These are phyloP conservation scores for Catalaphyllia jardinei DNA, from an alignment of 64 coral and sea anemone genomes.

Conservation along the genomic window DNA sequence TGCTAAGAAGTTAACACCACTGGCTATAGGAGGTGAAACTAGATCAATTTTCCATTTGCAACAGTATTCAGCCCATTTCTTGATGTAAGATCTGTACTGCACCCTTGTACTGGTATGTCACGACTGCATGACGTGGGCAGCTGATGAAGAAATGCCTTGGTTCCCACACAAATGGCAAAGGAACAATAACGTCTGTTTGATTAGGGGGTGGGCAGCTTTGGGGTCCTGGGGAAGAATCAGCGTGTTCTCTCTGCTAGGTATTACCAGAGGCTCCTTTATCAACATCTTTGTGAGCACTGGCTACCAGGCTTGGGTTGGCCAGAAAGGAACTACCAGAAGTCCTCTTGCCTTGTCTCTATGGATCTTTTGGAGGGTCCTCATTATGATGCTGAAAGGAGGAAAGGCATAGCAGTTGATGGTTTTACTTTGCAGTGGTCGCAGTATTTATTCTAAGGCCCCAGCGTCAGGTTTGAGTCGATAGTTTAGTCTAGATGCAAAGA, in stretches of 20 bases:
- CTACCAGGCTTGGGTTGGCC: constrained; percentile 66
- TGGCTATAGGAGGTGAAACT: constrained; percentile 49
- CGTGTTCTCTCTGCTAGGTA: constrained; percentile 28
- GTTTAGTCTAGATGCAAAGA: constrained; percentile 60
- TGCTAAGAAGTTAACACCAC: constrained; percentile 45
- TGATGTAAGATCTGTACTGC: constrained; percentile 55
- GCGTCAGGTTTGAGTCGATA: constrained; percentile 52
- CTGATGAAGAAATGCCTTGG: constrained; percentile 46
- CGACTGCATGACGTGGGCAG: constrained; percentile 61
- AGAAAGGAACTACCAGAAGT: constrained; percentile 53
- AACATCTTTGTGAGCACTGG: constrained; percentile 32
- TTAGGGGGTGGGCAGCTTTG: constrained; percentile 42
- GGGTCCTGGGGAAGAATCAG: constrained; percentile 35
- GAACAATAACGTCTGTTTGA: constrained; percentile 23
- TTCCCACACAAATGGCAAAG: constrained; percentile 56
- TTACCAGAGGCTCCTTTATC: constrained; percentile 19
- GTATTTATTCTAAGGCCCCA: constrained; percentile 28
- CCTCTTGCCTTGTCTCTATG: too few relatives aligned
- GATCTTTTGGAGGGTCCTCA: constrained; percentile 49
- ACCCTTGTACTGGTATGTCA: constrained; percentile 47
- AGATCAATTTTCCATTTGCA: constrained; percentile 48
- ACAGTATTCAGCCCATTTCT: constrained; percentile 61
- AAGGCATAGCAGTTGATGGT: constrained; percentile 41
- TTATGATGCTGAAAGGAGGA: too few relatives aligned
- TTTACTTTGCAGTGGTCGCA: too few relatives aligned